Base-by-base conservation (phyloP, 2,888 invertebrate genomes). In the Deilephila elpenor region DNA sequence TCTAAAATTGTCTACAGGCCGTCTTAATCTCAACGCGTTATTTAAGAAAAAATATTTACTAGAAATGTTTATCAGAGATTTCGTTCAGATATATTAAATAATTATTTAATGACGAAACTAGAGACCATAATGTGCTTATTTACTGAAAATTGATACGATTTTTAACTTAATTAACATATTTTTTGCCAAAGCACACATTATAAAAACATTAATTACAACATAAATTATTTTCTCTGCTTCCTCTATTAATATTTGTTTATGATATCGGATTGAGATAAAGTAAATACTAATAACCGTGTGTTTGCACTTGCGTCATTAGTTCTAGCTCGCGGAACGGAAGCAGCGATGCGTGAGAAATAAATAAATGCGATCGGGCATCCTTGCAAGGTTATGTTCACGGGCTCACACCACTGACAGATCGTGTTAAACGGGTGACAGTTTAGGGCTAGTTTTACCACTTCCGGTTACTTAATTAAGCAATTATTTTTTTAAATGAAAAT, bases 301-400 rank as follows among this genome's bases (percentile, higher is more conserved):
- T 56, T 56, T 56, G 44, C 56, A 56, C 56, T 56, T n/a, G n/a
- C 56, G n/a, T 56, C 56, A n/a, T n/a, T 56, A 44, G 11, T 44
- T 44, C 44, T 44, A 70, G 71, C 17, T 59, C 14, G 20, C 53
- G n/a, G 51, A 53, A 53, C 44, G 44, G 71, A 56, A 77, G 78
- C 82, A 79, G 60, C 81, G 82, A 77, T 77, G 81, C 83, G 80
- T 82, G 76, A 78, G 81, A 82, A 80, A 82, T 79, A 86, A 82
- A 84, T 83, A 85, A 84, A 88, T 80, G 44, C 14, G 77, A 85
- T 87, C 79, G 64, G 87, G 88, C 88, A 86, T 84, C 89, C 86
- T 86, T 87, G 86, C 88, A 90, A 90, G 88, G 89, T 82, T 83
- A 83, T 74, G 75, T 75, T 77, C 78, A 83, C 83, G 85, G 83